phyloP scores from a whole-genome alignment of 2,888 invertebrate genomes.

The Linnaemya vulpina region DNA sequence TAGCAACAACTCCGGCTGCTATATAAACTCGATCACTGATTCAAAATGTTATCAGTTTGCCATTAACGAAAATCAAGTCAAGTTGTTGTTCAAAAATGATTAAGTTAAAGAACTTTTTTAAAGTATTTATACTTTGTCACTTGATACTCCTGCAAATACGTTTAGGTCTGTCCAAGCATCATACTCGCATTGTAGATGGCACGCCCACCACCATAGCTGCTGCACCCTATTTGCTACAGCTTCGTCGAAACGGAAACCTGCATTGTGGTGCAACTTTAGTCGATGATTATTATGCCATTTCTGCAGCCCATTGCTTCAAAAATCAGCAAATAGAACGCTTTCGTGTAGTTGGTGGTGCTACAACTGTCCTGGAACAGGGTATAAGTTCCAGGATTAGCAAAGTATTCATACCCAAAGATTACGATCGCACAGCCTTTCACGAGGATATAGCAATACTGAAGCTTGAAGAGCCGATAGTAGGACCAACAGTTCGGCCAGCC shows the following conservation, averaged over 20 bases:
- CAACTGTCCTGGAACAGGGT: neutral
- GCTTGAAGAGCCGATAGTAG: neutral
- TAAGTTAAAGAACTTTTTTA: neutral
- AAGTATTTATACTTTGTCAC: neutral
- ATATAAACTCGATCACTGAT: neutral
- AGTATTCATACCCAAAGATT: neutral
- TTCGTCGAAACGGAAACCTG: neutral
- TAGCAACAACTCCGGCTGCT: neutral
- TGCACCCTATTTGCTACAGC: neutral
- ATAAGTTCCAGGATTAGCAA: neutral
- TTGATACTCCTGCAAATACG: neutral
- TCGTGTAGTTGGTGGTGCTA: neutral
- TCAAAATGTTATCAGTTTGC: neutral
- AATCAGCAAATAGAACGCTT: neutral
- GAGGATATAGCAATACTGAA: neutral
- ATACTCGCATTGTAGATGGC: neutral
- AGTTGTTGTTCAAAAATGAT: neutral
- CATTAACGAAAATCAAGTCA: neutral
- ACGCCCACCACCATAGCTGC: neutral
- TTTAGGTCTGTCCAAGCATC: neutral
- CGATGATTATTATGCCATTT: neutral
- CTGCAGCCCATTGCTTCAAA: conserved; percentile 8
- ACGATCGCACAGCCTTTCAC: neutral
- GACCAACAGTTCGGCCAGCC: neutral
- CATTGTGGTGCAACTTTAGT: neutral